These are phyloP conservation scores for Lepidocyrtoides sp. DNA, from an alignment of 2,888 invertebrate species.

Conservation along the genomic window DNA sequence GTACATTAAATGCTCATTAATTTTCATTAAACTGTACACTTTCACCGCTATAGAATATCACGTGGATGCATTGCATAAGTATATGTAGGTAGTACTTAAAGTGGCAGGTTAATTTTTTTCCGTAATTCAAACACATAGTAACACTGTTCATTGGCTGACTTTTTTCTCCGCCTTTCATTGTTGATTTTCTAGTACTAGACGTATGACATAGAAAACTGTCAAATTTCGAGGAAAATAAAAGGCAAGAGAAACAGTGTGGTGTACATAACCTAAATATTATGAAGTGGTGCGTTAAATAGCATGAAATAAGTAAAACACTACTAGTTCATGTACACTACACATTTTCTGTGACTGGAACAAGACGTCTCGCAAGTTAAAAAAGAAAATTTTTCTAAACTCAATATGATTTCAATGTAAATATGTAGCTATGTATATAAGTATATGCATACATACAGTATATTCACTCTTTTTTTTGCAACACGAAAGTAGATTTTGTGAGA, in stretches of 20 bases:
- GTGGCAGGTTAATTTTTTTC: no score
- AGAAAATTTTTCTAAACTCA: not conserved
- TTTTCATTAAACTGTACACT: constrained; percentile 45
- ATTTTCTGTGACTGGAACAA: constrained; percentile 49
- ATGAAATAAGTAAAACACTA: not conserved
- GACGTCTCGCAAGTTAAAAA: constrained; percentile 57
- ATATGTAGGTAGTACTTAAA: no score
- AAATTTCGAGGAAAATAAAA: constrained; percentile 53
- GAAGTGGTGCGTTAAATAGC: not conserved
- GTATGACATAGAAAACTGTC: constrained; percentile 67
- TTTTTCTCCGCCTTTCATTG: constrained; percentile 3
- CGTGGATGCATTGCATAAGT: no score
- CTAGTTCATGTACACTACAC: not conserved
- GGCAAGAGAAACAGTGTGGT: not conserved
- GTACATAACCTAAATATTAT: constrained; percentile 41
- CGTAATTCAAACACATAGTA: no score
- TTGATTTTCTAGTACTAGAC: constrained; percentile 49
- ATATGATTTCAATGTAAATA: constrained; percentile 23
- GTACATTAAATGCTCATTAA: constrained; percentile 45
- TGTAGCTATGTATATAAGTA: not conserved
- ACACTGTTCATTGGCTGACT: no score
- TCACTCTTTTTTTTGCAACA: not conserved
- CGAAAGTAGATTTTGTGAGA: not conserved
- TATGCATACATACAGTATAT: not conserved
- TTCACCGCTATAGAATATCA: not conserved